Evolutionary conservation across 2,888 invertebrate genomes (phyloP).

Genomic region (Drosophila ezoana): DNA sequence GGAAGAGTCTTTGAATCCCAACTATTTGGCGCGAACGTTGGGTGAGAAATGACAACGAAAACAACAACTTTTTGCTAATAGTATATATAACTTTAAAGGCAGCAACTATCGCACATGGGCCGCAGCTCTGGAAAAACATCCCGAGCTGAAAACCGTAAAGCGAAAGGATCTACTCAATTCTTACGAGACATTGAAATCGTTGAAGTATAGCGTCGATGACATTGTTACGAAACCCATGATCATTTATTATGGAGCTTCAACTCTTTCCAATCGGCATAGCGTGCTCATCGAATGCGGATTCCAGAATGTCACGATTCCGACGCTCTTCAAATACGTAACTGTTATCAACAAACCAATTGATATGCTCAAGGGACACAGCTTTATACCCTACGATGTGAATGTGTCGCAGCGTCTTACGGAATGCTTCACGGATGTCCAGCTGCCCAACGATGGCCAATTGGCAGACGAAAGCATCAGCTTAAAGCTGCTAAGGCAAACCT

Average conservation of each 20-base stretch:
- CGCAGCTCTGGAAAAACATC: slow-evolving; percentile 73
- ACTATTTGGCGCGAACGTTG: slow-evolving; percentile 57
- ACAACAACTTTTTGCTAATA: not conserved
- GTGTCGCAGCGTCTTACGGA: slow-evolving; percentile 82
- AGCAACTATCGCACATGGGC: slow-evolving; percentile 73
- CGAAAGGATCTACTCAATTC: slow-evolving; percentile 78
- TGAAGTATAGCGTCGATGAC: slow-evolving; percentile 85
- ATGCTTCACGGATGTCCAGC: slow-evolving; percentile 68
- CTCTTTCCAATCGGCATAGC: slow-evolving; percentile 87
- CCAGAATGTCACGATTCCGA: slow-evolving; percentile 80
- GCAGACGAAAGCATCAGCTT: slow-evolving; percentile 70
- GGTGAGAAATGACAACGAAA: slow-evolving; percentile 39
- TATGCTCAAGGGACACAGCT: slow-evolving; percentile 83
- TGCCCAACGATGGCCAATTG: slow-evolving; percentile 23
- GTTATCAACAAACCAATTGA: slow-evolving; percentile 81
- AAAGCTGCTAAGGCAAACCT: slow-evolving; percentile 74
- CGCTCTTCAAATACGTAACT: slow-evolving; percentile 84
- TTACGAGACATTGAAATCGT: slow-evolving; percentile 65
- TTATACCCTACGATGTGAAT: slow-evolving; percentile 83
- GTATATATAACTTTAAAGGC: slow-evolving; percentile 52
- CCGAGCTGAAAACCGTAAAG: slow-evolving; percentile 75
- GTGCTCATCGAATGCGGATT: slow-evolving; percentile 88
- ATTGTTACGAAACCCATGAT: slow-evolving; percentile 87
- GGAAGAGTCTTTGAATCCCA: slow-evolving; percentile 62
- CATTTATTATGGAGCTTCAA: slow-evolving; percentile 86